phyloP scores from a whole-genome alignment of 2,797 vertebrate genomes.

The Clarias pachynema region DNA sequence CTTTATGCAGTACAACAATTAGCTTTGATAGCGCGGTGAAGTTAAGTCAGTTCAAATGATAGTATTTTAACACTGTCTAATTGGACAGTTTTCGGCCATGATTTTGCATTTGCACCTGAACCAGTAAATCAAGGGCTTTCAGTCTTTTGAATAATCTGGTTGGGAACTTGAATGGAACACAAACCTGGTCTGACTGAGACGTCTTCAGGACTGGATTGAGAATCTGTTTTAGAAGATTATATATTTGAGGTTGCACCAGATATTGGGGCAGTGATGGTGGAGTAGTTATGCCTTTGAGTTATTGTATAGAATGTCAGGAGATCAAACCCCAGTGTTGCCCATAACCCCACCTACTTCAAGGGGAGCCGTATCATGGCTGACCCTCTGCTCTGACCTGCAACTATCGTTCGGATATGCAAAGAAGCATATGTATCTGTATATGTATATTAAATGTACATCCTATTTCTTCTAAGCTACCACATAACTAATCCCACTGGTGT shows the following conservation, averaged over 20 bases:
- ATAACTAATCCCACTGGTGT: conserved; percentile 11
- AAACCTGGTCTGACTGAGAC: background rate
- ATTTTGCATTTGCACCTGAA: background rate
- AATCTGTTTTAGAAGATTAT: background rate
- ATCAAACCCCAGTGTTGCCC: background rate
- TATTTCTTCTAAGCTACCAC: background rate
- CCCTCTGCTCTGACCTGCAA: background rate
- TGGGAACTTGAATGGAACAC: background rate
- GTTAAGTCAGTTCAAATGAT: background rate
- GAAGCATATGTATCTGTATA: background rate
- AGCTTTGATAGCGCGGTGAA: background rate
- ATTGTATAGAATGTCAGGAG: background rate
- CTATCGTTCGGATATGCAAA: background rate
- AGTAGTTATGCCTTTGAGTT: background rate
- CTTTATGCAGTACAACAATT: background rate
- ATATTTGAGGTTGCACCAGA: background rate
- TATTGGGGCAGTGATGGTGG: background rate
- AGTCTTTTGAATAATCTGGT: background rate
- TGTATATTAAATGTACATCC: background rate
- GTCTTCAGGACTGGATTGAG: background rate
- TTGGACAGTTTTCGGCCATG: too few species aligned
- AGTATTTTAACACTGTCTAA: background rate
- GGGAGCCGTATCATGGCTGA: background rate
- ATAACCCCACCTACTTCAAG: background rate
- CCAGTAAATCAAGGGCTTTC: background rate